Percentiles rank a stretch among this genome's conserved stretches.
Evolutionary conservation across 23 tunicate species (phyloP).

Genomic region (Halocynthia roretzi): DNA sequence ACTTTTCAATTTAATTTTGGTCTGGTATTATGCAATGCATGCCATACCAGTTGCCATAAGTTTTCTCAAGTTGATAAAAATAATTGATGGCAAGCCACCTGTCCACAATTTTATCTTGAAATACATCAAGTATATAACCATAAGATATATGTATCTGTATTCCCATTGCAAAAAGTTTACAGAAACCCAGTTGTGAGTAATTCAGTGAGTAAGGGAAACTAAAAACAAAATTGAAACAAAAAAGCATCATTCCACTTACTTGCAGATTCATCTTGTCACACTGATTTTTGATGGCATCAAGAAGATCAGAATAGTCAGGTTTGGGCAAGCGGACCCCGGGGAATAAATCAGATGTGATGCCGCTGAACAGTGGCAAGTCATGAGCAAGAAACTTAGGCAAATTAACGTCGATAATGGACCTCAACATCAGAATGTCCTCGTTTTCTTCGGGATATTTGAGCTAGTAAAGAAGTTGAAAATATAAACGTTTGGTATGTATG

Average conservation of each 20-base stretch:
- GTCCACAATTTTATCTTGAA: no score
- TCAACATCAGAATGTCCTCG: conserved; percentile 95
- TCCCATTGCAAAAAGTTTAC: no score
- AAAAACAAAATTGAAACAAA: neutral
- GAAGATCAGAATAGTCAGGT: conserved; percentile 82
- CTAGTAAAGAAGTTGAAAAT: conserved; percentile 12
- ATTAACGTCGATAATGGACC: conserved; percentile 97
- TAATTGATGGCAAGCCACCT: no score
- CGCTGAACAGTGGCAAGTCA: conserved; percentile 94
- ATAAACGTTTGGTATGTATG: neutral
- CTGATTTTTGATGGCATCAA: conserved; percentile 85
- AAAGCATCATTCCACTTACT: conserved; percentile 17
- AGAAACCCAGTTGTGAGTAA: no score
- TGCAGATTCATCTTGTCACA: conserved; percentile 91
- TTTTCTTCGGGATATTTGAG: conserved; percentile 95
- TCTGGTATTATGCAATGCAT: no score
- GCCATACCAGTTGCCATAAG: no score
- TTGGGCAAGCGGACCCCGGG: conserved; percentile 92
- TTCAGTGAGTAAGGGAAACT: neutral
- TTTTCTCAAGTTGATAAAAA: no score
- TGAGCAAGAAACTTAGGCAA: conserved; percentile 97
- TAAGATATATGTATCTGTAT: no score
- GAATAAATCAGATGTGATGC: conserved; percentile 96
- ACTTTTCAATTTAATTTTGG: no score
- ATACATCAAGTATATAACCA: no score